Evolutionary conservation across 2,888 invertebrate species (phyloP), one percentile per base, ranked within the genome.

Genomic region (Theretra japonica): DNA sequence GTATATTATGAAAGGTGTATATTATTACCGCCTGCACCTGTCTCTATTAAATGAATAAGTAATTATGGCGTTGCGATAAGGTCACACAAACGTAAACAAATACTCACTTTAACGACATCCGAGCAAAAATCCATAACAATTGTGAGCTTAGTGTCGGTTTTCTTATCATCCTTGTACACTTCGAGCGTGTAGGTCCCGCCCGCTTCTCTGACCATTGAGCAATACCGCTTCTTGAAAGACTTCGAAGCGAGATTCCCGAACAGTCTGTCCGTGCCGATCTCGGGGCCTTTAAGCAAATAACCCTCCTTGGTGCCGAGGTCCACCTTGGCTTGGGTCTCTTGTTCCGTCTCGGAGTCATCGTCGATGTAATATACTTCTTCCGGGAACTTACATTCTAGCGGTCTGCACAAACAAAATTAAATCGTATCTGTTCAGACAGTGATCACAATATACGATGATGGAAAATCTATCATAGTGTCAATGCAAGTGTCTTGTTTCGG

Each of bases 81-180:
- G 11, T 41, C 15, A 41, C 15, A 41, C 23, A 58, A 58, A 41
- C 60, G 68, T 70, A 53, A 75, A 74, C 68, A 65, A 70, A 69
- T 87, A 68, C 90, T 88, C 90, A 97, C 97, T 95, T 97, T 96
- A 73, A 97, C 96, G 81, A 98, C 98, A 88, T 98, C 98, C 2
- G 97, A 97, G 86, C 98, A 98, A 92, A 98, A 98, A 89, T 99
- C 98, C 97, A 99, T 97, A 77, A 98, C 98, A 86, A 99, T 97
- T 53, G 98, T 97, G 78, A 98, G 96, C 93, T 98, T 98, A 0
- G 98, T 97, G 83, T 99, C 98, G 33, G 96, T 96, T 91, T 98
- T 98, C 87, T 97, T 97, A 75, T 98, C 98, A 90, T 99, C 99
- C 93, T 99, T 99, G 89, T 98, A 98, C 80, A 99, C 96, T 91